These are phyloP conservation scores for Plodia interpunctella DNA, from an alignment of 1,140 invertebrate species.

Conservation along the genomic window DNA sequence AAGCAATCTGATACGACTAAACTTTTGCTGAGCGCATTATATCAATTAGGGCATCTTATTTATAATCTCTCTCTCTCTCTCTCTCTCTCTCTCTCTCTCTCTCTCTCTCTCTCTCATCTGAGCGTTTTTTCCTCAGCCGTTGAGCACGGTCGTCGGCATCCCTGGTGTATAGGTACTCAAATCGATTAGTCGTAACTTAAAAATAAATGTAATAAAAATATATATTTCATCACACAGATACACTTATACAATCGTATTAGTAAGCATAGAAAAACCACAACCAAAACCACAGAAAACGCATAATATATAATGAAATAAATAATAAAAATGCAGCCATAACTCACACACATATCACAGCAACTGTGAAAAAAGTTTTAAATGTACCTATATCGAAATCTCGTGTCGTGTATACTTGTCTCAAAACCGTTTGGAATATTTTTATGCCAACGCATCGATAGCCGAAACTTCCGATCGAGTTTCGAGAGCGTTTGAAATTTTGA, in stretches of 20 bases:
- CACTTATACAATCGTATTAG: too few species aligned
- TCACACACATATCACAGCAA: neutral
- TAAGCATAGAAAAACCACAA: too few species aligned
- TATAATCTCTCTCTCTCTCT: too few species aligned
- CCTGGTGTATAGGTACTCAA: too few species aligned
- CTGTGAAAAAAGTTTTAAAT: constrained; percentile 5
- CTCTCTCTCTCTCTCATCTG: too few species aligned
- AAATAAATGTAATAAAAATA: too few species aligned
- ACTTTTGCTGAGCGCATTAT: neutral
- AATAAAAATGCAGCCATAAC: neutral
- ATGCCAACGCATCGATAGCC: constrained; percentile 14
- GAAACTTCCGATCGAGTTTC: constrained; percentile 22
- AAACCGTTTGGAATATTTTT: constrained; percentile 13
- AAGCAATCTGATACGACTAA: neutral
- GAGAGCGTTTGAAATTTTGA: constrained; percentile 29
- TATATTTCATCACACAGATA: too few species aligned
- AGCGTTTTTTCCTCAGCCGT: too few species aligned
- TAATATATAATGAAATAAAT: neutral
- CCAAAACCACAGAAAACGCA: too few species aligned
- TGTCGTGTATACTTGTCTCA: constrained; percentile 11
- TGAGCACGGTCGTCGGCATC: too few species aligned
- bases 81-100: too few species aligned
- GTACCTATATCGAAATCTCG: constrained; percentile 14
- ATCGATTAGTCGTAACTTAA: too few species aligned
- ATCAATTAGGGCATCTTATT: neutral